phyloP scores from a whole-genome alignment of 1,140 invertebrate species.

The Gonatopus flavifemur region DNA sequence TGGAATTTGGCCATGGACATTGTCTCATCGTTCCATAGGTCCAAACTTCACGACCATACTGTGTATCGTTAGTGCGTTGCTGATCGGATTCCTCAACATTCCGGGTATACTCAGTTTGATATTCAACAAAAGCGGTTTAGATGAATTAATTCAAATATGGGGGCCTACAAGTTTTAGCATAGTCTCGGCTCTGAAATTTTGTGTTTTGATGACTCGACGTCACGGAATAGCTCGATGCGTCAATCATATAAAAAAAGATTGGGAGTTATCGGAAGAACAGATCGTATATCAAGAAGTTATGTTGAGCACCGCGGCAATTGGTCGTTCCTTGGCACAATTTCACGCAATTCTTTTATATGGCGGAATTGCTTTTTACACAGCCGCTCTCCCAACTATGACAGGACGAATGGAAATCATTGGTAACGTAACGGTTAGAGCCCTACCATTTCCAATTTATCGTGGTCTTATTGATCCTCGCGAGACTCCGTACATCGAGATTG shows the following conservation, averaged over 20 bases:
- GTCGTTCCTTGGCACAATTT: constrained; percentile 14
- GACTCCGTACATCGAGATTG: constrained; percentile 22
- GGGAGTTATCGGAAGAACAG: constrained; percentile 6
- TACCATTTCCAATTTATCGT: constrained; percentile 26
- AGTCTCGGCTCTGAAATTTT: constrained; percentile 20
- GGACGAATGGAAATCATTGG: background rate
- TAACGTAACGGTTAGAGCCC: constrained; percentile 6
- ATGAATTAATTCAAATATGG: too few relatives aligned
- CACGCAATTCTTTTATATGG: constrained; percentile 24
- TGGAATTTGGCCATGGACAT: constrained; percentile 28
- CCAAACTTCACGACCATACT: too few relatives aligned
- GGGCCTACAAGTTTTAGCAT: constrained; percentile 17
- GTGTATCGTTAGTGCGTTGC: too few relatives aligned
- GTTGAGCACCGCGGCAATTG: constrained; percentile 15
- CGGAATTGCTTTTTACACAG: constrained; percentile 22
- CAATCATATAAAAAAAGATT: constrained; percentile 22
- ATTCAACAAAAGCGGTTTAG: too few relatives aligned
- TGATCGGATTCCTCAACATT: too few relatives aligned
- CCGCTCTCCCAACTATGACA: constrained; percentile 7
- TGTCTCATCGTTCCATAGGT: too few relatives aligned
- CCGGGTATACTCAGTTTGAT: too few relatives aligned
- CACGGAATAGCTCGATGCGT: constrained; percentile 18
- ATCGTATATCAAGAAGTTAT: constrained; percentile 12
- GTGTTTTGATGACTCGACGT: constrained; percentile 9
- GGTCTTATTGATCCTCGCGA: constrained; percentile 27